Evolutionary conservation across 2,113 vertebrate species (phyloP).

Genomic region (western clawed frog (Xenopus tropicalis)): DNA sequence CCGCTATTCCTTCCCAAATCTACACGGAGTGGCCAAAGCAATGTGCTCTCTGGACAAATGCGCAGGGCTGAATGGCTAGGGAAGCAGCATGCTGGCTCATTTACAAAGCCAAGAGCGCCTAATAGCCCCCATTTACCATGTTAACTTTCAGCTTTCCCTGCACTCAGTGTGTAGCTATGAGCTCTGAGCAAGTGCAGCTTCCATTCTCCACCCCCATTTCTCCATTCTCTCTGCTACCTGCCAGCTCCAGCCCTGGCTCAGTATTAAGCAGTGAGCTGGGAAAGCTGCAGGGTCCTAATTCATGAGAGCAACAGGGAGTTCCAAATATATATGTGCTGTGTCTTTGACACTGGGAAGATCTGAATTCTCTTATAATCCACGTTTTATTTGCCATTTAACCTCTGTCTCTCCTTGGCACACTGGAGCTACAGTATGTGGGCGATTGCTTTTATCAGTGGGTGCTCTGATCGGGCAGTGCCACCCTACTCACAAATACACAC

Average conservation of each 20-base stretch:
- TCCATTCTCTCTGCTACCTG: slow-evolving; percentile 29
- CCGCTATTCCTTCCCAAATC: neutral
- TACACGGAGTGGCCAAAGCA: neutral
- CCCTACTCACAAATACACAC: no score
- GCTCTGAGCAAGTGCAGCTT: slow-evolving; percentile 27
- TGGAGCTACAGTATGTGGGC: no score
- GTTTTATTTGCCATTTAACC: no score
- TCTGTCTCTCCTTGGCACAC: no score
- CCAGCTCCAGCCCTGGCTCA: slow-evolving; percentile 39
- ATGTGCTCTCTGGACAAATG: neutral
- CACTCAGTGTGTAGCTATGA: slow-evolving; percentile 32
- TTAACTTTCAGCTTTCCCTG: slow-evolving; percentile 25
- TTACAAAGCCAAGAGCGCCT: neutral
- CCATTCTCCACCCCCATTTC: slow-evolving; percentile 34
- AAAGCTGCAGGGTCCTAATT: slow-evolving; percentile 3
- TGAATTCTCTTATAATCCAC: no score
- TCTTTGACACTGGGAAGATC: no score
- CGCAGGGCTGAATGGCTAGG: no score
- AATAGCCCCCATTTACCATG: slow-evolving; percentile 1
- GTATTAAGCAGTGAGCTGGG: slow-evolving; percentile 33
- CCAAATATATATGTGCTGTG: neutral
- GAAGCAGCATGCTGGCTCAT: neutral
- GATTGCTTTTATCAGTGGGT: no score
- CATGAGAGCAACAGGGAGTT: neutral
- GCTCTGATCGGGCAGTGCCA: no score